Conservation (phyloP, 2,888 invertebrate species). For the Idaea straminata region DNA sequence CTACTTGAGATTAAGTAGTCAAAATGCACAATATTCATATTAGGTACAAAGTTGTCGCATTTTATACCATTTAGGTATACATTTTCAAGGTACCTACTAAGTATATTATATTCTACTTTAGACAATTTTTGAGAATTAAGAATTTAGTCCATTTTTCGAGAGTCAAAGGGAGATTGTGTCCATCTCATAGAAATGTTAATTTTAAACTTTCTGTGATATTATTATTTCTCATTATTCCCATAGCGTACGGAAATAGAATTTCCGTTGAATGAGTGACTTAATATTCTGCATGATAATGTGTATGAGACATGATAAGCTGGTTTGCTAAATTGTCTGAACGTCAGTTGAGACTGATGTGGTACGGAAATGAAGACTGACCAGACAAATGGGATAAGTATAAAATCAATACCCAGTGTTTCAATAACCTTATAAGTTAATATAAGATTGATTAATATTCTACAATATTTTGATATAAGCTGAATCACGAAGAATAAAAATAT, state of each 20-base stretch:
- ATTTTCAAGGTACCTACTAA: neutral
- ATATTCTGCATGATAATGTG: neutral
- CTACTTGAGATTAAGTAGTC: slow-evolving; percentile 10
- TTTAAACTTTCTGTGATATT: slow-evolving; percentile 26
- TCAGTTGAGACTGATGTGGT: slow-evolving; percentile 8
- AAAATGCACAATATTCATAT: neutral
- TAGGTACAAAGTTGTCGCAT: neutral
- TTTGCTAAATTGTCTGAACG: neutral
- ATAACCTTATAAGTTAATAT: neutral
- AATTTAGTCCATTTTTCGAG: neutral
- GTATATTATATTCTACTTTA: neutral
- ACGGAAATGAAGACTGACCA: slow-evolving; percentile 5
- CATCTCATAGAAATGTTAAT: slow-evolving; percentile 15
- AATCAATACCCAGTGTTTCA: neutral
- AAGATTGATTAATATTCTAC: neutral
- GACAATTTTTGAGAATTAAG: neutral
- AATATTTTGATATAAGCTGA: slow-evolving; percentile 5
- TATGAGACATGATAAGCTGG: neutral
- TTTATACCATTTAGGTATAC: neutral
- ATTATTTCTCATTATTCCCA: slow-evolving; percentile 4
- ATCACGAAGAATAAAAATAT: slow-evolving; percentile 10
- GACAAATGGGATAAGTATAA: neutral
- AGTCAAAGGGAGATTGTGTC: slow-evolving; percentile 5
- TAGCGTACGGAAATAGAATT: neutral
- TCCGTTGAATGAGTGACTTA: neutral